These are phyloP conservation scores for Acrocyrtus sp. DNA, from an alignment of 2,888 invertebrate species.

Conservation along the genomic window DNA sequence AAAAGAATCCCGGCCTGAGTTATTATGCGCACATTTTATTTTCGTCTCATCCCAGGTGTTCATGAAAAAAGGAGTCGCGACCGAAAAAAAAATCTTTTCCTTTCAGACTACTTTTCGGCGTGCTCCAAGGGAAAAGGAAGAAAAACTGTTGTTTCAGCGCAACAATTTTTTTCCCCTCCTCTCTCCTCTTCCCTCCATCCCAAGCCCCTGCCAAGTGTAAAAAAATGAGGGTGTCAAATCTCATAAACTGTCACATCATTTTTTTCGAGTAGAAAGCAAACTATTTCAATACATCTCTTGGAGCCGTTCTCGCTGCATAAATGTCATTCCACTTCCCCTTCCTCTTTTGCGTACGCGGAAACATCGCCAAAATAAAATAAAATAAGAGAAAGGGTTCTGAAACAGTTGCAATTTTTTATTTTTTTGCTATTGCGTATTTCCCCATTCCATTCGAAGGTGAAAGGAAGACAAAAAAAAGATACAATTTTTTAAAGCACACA, in stretches of 20 bases:
- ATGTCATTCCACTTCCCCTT: background rate
- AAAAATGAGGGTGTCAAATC: slow-evolving; percentile 12
- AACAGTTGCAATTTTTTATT: too few species aligned
- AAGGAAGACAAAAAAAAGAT: background rate
- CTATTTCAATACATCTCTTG: background rate
- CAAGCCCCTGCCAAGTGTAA: background rate
- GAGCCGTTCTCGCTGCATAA: background rate
- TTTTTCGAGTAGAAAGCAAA: slow-evolving; percentile 1
- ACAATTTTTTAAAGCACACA: background rate
- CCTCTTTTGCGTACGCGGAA: background rate
- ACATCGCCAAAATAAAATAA: background rate
- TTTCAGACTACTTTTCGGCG: background rate
- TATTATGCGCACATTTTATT: background rate
- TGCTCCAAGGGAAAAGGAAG: background rate
- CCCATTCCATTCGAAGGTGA: background rate
- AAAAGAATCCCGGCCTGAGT: too few species aligned
- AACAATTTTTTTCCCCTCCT: too few species aligned
- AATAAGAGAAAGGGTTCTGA: too few species aligned
- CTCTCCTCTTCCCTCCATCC: too few species aligned
- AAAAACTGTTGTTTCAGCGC: background rate
- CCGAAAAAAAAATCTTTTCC: background rate
- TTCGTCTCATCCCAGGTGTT: slow-evolving; percentile 9
- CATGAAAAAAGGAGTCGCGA: background rate
- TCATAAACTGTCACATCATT: slow-evolving; percentile 47
- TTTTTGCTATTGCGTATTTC: background rate